phyloP scores from a whole-genome alignment of 2,113 vertebrate genomes.

The Pipra filicauda region DNA sequence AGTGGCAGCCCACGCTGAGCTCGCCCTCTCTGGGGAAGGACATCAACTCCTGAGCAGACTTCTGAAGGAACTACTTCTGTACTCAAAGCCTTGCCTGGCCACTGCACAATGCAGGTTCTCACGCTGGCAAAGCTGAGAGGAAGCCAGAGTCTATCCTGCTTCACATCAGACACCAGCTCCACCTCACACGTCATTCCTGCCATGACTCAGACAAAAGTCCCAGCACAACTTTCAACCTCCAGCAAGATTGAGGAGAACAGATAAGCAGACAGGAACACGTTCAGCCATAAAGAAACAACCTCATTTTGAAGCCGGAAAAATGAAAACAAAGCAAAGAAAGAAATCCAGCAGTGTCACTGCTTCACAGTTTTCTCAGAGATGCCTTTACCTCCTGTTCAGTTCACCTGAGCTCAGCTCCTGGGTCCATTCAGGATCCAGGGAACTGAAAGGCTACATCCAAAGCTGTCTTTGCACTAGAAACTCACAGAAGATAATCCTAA shows the following conservation, averaged over 20 bases:
- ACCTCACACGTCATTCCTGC: neutral
- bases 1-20: neutral
- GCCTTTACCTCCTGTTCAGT: neutral
- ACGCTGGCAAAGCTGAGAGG: neutral
- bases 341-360: rapidly evolving
- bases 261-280: neutral
- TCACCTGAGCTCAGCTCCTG: neutral
- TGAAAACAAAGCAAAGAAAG: neutral
- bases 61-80: neutral
- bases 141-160: neutral
- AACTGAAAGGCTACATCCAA: neutral
- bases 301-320: neutral
- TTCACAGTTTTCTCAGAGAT: neutral
- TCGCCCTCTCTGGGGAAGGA: neutral
- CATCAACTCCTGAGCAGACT: neutral
- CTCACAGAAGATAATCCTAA: neutral
- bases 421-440: neutral
- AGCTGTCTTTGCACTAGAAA: neutral
- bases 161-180: neutral
- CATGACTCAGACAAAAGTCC: conserved; percentile 18
- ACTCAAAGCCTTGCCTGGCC: neutral
- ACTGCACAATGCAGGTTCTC: neutral
- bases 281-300: neutral
- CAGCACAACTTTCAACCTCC: neutral
- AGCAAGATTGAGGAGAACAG: neutral